phyloP scores from a whole-genome alignment of 2,888 invertebrate species.

The Macrophya annulata region DNA sequence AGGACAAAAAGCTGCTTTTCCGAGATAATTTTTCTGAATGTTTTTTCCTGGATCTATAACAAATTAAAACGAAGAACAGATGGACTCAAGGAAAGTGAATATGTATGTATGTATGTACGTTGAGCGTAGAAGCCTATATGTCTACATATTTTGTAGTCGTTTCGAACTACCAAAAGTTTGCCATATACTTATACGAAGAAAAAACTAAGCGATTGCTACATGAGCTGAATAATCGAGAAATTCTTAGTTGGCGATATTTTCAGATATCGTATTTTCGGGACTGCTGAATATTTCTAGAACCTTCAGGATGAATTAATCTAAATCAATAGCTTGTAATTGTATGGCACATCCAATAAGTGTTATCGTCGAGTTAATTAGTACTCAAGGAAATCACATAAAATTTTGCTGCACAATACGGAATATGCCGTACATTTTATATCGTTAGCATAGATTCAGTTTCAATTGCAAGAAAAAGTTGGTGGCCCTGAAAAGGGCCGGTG shows the following conservation, averaged over 20 bases:
- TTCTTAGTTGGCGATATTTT: neutral
- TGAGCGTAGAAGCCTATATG: too few relatives aligned
- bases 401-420: neutral
- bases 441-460: neutral
- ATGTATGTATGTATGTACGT: too few relatives aligned
- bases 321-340: neutral
- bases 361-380: neutral
- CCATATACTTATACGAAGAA: neutral
- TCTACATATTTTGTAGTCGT: too few relatives aligned
- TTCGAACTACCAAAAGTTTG: neutral
- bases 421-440: neutral
- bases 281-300: neutral
- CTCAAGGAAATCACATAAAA: neutral
- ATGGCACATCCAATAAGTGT: neutral
- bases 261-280: neutral
- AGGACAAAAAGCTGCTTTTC: neutral
- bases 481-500: slow-evolving; percentile 61
- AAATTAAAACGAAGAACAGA: neutral
- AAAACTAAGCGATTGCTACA: neutral
- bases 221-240: neutral
- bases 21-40: neutral
- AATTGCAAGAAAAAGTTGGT: slow-evolving; percentile 46
- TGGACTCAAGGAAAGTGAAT: neutral
- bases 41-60: neutral
- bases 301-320: neutral